Evolutionary conservation across 2,797 vertebrate species (phyloP), one percentile per base, ranked within the genome.

Genomic region (Cryptoprocta ferox): DNA sequence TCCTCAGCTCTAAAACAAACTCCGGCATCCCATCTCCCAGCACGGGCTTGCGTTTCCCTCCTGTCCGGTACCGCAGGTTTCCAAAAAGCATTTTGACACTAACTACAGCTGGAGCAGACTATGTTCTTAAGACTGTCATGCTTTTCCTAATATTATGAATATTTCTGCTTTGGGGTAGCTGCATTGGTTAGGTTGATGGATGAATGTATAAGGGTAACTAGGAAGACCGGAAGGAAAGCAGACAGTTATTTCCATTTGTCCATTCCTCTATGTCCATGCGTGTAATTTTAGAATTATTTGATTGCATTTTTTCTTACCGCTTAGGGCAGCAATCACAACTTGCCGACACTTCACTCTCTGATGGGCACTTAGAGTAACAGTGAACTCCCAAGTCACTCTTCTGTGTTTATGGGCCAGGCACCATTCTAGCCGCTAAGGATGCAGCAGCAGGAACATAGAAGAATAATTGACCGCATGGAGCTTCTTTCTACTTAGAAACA

Each of bases 271-370:
- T 53, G 35, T 53, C 11, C 1, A 19, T n/a, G 32, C 9, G 30
- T 68, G 7, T 56, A 61, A 65, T 94, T 95, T 93, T 45, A 15
- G 28, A 76, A 63, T 91, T 82, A 84, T 78, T 84, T 87, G 21
- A 50, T 37, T 81, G 30, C 66, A 50, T 85, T 90, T 92, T 88
- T 90, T 91, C 37, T 73, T 81, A 48, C 50, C 19, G 65, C 0
- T 28, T 61, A 85, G 9, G 21, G 4, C 24, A 75, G 18, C 30
- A 71, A 24, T 61, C 15, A 63, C 19, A 30, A 81, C 48, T 88
- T 75, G 2, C 18, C 30, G 13, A 30, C 9, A 45, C 78, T 66
- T 75, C 48, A 81, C 26, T 89, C 1, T 78, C 53, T 89, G 30
- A 76, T 61, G 30, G 32, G 45, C 5, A 56, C 15, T 63, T 59